Evolutionary conservation across 2,797 vertebrate species (phyloP).

Genomic region (Crocodylus rhombifer): DNA sequence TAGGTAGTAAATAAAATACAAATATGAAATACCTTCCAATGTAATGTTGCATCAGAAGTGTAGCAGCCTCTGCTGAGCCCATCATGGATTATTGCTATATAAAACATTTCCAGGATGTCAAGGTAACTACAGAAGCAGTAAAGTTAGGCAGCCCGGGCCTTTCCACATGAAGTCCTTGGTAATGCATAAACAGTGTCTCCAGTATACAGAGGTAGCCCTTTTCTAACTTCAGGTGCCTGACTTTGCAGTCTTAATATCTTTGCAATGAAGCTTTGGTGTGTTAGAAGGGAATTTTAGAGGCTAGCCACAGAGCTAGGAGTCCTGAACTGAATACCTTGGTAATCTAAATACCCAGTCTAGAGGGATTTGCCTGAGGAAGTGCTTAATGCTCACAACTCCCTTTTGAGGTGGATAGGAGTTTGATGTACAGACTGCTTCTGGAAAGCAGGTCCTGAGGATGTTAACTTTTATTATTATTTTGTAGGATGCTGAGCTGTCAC

Average conservation of each 20-base stretch:
- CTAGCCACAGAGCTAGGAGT: not conserved
- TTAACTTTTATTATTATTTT: not conserved
- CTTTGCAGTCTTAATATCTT: not conserved
- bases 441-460: not conserved
- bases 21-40: no score
- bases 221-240: not conserved
- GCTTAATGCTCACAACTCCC: rapidly evolving
- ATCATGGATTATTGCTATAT: not conserved
- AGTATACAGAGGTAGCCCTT: no score
- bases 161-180: not conserved
- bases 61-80: not conserved
- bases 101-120: not conserved
- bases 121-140: not conserved
- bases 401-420: not conserved
- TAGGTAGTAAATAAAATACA: no score
- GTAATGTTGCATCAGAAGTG: not conserved
- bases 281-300: no score
- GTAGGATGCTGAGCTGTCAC: not conserved
- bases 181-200: no score
- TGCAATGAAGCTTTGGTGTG: no score
- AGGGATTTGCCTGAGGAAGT: not conserved
- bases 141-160: not conserved
- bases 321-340: not conserved
- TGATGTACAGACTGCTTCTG: not conserved
- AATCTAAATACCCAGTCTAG: not conserved